Conservation (phyloP, 2,113 vertebrate species). For the Probosciger aterrimus region DNA sequence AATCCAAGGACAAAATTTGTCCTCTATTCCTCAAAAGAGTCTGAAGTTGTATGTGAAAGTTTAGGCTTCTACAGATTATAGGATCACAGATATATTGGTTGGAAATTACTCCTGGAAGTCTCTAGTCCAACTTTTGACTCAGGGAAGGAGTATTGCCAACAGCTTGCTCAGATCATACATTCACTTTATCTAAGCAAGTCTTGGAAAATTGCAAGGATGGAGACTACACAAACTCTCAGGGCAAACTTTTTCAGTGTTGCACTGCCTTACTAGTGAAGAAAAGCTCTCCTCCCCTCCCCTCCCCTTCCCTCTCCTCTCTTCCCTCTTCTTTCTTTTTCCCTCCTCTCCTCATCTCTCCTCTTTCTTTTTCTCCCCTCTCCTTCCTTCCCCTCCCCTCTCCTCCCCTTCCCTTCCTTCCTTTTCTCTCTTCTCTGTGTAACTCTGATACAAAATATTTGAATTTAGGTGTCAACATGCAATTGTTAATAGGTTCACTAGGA, state of each 20-base stretch:
- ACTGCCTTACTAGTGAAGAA: background rate
- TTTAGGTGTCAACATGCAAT: background rate
- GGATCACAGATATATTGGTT: background rate
- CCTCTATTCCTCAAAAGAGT: background rate
- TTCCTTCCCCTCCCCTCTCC: accelerated
- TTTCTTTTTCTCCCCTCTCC: no score
- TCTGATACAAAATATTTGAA: background rate
- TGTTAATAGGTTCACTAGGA: background rate
- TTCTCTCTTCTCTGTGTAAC: background rate
- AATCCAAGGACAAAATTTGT: background rate
- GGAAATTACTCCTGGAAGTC: background rate
- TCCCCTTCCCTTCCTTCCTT: background rate
- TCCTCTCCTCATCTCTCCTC: no score
- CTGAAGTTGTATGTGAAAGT: background rate
- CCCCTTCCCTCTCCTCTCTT: no score
- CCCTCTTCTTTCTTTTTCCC: no score
- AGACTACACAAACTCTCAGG: background rate
- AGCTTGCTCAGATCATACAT: background rate
- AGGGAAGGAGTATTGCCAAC: background rate
- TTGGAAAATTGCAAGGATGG: background rate
- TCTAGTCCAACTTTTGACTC: background rate
- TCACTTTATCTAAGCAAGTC: background rate
- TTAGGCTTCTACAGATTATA: background rate
- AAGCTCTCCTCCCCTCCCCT: accelerated
- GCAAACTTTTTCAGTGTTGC: background rate